These are phyloP conservation scores for Hoplostethus mediterraneus DNA, from an alignment of 2,797 vertebrate species.

Conservation along the genomic window DNA sequence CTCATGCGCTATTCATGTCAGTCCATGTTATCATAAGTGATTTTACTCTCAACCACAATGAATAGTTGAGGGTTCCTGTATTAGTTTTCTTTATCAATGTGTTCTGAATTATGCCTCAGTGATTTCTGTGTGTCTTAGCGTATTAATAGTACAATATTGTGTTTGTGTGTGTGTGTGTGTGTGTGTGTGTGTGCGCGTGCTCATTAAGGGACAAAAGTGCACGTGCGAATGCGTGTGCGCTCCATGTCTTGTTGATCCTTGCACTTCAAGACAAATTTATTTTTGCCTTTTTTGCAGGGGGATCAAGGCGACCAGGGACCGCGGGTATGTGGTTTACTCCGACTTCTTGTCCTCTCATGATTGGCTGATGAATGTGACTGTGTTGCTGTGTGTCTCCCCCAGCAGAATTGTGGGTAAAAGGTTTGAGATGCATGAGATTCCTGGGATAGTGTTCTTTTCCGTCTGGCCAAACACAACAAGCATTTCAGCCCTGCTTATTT, in stretches of 20 bases:
- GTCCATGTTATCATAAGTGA: constrained; percentile 82
- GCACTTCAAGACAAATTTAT: constrained; percentile 51
- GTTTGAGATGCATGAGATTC: constrained; percentile 82
- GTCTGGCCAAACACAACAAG: constrained; percentile 78
- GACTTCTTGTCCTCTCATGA: constrained; percentile 60
- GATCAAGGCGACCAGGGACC: constrained; percentile 99
- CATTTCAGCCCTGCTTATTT: constrained; percentile 66
- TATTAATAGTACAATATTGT: constrained; percentile 45
- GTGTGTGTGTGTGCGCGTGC: background rate
- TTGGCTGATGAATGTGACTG: constrained; percentile 73
- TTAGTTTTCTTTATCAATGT: constrained; percentile 76
- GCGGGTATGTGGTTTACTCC: constrained; percentile 90
- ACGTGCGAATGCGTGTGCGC: constrained; percentile 28
- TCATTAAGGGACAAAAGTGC: constrained; percentile 11
- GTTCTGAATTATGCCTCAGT: constrained; percentile 69
- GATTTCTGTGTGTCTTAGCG: constrained; percentile 46
- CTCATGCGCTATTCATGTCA: constrained; percentile 67
- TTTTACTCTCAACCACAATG: constrained; percentile 75
- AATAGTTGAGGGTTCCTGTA: constrained; percentile 75
- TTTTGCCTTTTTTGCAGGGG: constrained; percentile 88
- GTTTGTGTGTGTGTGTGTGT: constrained; percentile 2
- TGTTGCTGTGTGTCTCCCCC: constrained; percentile 55
- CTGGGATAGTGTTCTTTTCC: constrained; percentile 71
- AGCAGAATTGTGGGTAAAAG: constrained; percentile 73
- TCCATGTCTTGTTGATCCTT: constrained; percentile 31